Evolutionary conservation across 2,113 vertebrate genomes (phyloP).

Genomic region (Macrotis lagotis): DNA sequence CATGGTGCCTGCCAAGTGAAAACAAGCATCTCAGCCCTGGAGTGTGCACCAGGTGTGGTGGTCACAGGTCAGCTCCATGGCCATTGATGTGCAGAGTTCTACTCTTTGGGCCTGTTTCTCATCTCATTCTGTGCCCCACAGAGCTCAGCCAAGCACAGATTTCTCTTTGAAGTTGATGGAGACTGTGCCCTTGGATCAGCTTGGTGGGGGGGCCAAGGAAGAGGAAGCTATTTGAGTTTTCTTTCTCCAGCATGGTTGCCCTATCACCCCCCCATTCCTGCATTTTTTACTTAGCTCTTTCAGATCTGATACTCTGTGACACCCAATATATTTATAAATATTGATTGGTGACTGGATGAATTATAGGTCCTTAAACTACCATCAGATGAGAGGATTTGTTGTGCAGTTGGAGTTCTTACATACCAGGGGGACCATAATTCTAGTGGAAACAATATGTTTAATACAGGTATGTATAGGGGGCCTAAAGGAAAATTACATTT

Average conservation of each 20-base stretch:
- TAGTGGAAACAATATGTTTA: accelerated
- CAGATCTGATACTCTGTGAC: neutral
- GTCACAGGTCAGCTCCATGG: neutral
- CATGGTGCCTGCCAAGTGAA: neutral
- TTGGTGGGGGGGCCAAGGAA: neutral
- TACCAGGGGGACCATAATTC: neutral
- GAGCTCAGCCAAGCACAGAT: neutral
- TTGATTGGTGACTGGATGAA: neutral
- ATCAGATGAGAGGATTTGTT: neutral
- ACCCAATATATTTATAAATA: neutral
- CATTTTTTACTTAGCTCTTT: neutral
- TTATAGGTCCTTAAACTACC: neutral
- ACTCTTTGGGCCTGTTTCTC: neutral
- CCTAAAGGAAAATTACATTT: neutral
- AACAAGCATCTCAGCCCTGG: slow-evolving; percentile 27
- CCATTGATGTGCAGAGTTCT: neutral
- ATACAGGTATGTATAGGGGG: accelerated
- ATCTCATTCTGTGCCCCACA: neutral
- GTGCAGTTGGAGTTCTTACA: neutral
- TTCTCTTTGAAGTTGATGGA: slow-evolving; percentile 44
- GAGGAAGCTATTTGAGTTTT: neutral
- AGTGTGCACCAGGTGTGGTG: slow-evolving; percentile 18
- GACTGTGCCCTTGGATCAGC: neutral
- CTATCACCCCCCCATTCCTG: neutral
- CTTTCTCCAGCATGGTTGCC: neutral